Evolutionary conservation across 2,888 invertebrate species (phyloP).

Genomic region (Trilocha varians): DNA sequence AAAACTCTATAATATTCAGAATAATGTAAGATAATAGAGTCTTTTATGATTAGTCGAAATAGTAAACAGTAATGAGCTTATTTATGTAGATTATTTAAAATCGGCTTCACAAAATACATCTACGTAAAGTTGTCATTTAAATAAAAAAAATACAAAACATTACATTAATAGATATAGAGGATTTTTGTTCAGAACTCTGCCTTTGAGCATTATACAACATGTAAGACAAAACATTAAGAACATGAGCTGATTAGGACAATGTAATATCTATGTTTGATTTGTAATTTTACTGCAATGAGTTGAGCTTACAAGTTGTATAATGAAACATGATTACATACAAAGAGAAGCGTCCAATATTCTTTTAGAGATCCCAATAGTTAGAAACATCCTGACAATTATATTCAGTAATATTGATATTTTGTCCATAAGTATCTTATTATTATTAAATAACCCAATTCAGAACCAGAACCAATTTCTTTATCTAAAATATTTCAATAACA

Average conservation of each 20-base stretch:
- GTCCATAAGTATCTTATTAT: not conserved
- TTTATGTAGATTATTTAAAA: too few relatives aligned
- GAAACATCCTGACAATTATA: too few relatives aligned
- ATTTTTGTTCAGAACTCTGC: not conserved
- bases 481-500: not conserved
- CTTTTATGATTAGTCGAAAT: too few relatives aligned
- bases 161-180: too few relatives aligned
- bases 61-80: too few relatives aligned
- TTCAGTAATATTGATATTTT: not conserved
- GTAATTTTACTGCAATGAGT: not conserved
- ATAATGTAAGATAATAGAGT: too few relatives aligned
- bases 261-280: not conserved
- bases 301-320: slow-evolving; percentile 5
- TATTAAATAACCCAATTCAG: not conserved
- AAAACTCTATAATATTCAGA: too few relatives aligned
- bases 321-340: slow-evolving; percentile 23
- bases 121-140: too few relatives aligned
- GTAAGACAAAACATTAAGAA: not conserved
- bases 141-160: too few relatives aligned
- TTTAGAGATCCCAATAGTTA: too few relatives aligned
- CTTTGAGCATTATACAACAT: not conserved
- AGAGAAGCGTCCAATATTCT: not conserved
- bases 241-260: not conserved
- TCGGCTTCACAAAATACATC: too few relatives aligned
- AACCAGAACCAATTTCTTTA: not conserved